phyloP scores from a whole-genome alignment of 2,888 invertebrate species.

The Torymus auratus region DNA sequence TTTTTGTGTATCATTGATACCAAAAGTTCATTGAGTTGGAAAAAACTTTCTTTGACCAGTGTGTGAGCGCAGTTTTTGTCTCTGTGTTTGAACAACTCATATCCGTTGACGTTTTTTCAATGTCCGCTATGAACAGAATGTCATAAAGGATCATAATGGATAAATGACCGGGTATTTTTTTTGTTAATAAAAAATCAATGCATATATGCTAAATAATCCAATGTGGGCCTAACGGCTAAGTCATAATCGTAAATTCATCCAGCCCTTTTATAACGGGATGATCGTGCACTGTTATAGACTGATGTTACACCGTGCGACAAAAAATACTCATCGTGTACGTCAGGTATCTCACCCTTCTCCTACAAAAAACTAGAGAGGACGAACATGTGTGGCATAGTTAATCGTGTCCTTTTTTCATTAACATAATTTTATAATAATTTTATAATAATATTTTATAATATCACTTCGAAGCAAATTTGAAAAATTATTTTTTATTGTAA shows the following conservation, averaged over 20 bases:
- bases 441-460: no score
- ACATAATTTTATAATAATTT: no score
- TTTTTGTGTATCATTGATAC: conserved; percentile 8
- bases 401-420: no score
- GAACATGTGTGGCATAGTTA: no score
- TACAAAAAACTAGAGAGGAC: no score
- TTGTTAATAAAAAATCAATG: conserved; percentile 25
- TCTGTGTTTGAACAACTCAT: conserved; percentile 29
- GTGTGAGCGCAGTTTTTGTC: neutral
- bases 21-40: conserved; percentile 1
- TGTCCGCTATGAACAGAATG: neutral
- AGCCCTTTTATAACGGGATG: conserved; percentile 6
- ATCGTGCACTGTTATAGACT: conserved; percentile 1
- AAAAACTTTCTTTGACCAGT: conserved; percentile 3
- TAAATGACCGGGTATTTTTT: conserved; percentile 28
- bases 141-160: neutral
- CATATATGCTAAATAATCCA: conserved; percentile 37
- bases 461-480: no score
- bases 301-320: neutral
- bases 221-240: neutral
- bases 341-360: no score
- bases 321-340: neutral
- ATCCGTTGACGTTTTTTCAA: conserved; percentile 37
- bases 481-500: no score
- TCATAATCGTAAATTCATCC: neutral